Evolutionary conservation across 2,888 invertebrate genomes (phyloP), one percentile per base, ranked within the genome.

Genomic region (Steinernema carpocapsae): DNA sequence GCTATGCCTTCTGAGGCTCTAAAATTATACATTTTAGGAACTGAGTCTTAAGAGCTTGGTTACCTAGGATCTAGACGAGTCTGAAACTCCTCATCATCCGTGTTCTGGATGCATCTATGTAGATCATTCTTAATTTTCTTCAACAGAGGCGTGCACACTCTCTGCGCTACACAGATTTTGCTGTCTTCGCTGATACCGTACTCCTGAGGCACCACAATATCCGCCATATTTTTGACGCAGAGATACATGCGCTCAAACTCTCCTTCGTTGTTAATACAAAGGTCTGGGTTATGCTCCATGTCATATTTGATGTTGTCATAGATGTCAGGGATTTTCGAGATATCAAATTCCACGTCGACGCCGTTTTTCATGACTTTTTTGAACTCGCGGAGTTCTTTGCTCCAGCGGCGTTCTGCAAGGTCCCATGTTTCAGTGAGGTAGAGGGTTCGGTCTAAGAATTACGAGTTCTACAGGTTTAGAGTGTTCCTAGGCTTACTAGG

Each of bases 381-480:
- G 88, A 99, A 99, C 89, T 99, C 99, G 89, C 97, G 73, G 59
- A 85, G 74, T 59, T 85, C 85, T 52, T 86, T 86, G 91, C 24
- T 97, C 85, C 85, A 86, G 7, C 85, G 76, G 24, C 97, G 91
- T 6, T 94, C 94, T 93, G 99, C 95, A 78, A 99, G 90, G 87
- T 99, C 97, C 97, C 97, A 97, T 0, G 96, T 95, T 89, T 99
- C 99, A 3, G 96, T 96, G 87, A 97, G 95, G 89, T 99, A 99
- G 7, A 99, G 90, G 76, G 94, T 82, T 73, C 80, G 76, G n/a
- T 76, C 79, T 74, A 45, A 59, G 71, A 59, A 43, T 43, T 43
- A 7, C 7, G 14, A 7, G 10, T 43, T 7, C 43, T 14, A 43
- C 43, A 7, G 43, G 14, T 14, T 12, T 12, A 43, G 10, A 43